Evolutionary conservation across 2,113 vertebrate genomes (phyloP), one percentile per base, ranked within the genome.

Genomic region (Chionis minor): DNA sequence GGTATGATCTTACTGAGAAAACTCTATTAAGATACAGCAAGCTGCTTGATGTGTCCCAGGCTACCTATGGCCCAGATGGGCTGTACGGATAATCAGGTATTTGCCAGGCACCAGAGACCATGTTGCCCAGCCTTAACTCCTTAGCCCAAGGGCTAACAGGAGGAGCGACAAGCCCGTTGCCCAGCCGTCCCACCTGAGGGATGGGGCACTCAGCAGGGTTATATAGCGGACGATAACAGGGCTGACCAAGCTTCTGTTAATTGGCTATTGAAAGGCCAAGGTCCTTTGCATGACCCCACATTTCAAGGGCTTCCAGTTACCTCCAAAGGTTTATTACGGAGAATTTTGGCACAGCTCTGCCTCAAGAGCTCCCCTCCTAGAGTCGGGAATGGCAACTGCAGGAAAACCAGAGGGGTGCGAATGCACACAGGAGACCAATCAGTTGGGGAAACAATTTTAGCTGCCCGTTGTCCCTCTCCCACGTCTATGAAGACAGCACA

Each of bases 41-140:
- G 51, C 62, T 92, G 65, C 67, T 61, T n/a, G 81, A 85, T n/a
- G 62, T 92, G 54, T 89, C 61, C 56, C 47, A 83, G 85, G 67
- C 74, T 92, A 59, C 79, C 67, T 77, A 11, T 83, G 59, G 72
- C 88, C 92, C 90, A 71, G 51, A 86, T 80, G 89, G 89, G 59
- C 81, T 70, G 28, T 55, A 38, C 54, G 73, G 88, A 33, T 26
- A 83, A 33, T 16, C 58, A 66, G 33, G 20, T 28, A 70, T 55
- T 88, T 86, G 72, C 67, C 67, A 54, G 56, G 38, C 10, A 42
- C 54, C n/a, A 55, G 30, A 73, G 33, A 19, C 2, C 3, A 5
- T 32, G 72, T 73, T 0, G 0, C 32, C 21, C 79, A 74, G 62
- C 62, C 44, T 32, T 28, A 54, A 7, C 19, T 66, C 35, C 33